phyloP scores from a whole-genome alignment of 2,113 vertebrate genomes.

The Chaetorhynchus papuensis region DNA sequence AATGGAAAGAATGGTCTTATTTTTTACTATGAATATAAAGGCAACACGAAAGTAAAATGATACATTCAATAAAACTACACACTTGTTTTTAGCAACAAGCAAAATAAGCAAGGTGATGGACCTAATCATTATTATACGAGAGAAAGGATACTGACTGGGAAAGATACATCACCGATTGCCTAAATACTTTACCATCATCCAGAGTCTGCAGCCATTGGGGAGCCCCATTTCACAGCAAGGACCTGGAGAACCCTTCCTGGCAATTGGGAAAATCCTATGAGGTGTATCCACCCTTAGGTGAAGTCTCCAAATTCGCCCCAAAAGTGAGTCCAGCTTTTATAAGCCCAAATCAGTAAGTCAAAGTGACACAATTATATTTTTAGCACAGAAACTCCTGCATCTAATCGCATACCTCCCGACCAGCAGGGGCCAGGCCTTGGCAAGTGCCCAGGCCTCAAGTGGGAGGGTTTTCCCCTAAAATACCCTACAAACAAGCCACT shows the following conservation, averaged over 20 bases:
- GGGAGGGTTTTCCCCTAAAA: neutral
- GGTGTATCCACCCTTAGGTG: neutral
- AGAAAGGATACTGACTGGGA: neutral
- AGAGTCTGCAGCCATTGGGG: neutral
- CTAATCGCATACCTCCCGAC: rapidly evolving
- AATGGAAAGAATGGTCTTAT: neutral
- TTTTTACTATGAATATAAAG: neutral
- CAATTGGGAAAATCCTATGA: neutral
- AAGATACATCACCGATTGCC: neutral
- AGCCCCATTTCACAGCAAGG: neutral
- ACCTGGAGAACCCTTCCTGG: neutral
- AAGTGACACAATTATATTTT: neutral
- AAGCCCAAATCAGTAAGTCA: neutral
- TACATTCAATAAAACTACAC: neutral
- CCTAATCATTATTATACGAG: neutral
- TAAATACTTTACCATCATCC: neutral
- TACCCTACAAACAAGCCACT: neutral
- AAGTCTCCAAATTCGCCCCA: neutral
- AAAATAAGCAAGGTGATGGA: neutral
- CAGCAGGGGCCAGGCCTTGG: neutral
- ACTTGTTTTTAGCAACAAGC: neutral
- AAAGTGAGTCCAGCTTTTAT: neutral
- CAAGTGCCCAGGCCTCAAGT: too few relatives aligned
- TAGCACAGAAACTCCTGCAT: neutral
- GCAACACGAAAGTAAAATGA: neutral